Percentiles rank a stretch among this genome's conserved stretches.
These are phyloP conservation scores for Tetragonula clypearis DNA, from an alignment of 1,140 invertebrate species.

Conservation along the genomic window DNA sequence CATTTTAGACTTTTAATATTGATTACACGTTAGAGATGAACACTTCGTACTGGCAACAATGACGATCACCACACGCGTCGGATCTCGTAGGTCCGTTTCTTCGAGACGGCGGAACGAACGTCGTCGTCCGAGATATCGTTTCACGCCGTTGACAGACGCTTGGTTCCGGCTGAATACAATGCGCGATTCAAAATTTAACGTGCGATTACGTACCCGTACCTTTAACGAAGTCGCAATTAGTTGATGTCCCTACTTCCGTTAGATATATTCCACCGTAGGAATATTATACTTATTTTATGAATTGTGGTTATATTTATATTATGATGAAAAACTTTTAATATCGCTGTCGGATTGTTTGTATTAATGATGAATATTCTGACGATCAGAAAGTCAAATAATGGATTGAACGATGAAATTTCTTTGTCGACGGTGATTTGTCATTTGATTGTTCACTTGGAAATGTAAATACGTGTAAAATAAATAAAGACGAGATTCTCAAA, in stretches of 20 bases:
- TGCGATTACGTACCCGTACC: not conserved
- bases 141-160: not conserved
- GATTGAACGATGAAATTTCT: not conserved
- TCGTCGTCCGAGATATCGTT: not conserved
- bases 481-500: not conserved
- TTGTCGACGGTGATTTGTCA: not conserved
- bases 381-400: not conserved
- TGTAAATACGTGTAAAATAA: not conserved
- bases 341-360: not conserved
- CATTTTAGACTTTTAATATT: constrained; percentile 81
- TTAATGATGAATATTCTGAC: not conserved
- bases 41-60: constrained; percentile 37
- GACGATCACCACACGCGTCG: not conserved
- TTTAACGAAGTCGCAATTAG: not conserved
- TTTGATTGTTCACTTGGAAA: not conserved
- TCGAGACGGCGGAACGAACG: not conserved
- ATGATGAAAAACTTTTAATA: not conserved
- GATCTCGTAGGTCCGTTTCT: not conserved
- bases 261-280: too few relatives aligned
- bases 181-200: not conserved
- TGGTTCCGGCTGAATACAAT: not conserved
- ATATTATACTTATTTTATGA: not conserved
- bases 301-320: not conserved
- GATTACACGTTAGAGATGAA: constrained; percentile 71
- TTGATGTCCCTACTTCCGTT: too few relatives aligned